Base-by-base conservation (phyloP, 2,888 invertebrate genomes). In the Xestia xanthographa region DNA sequence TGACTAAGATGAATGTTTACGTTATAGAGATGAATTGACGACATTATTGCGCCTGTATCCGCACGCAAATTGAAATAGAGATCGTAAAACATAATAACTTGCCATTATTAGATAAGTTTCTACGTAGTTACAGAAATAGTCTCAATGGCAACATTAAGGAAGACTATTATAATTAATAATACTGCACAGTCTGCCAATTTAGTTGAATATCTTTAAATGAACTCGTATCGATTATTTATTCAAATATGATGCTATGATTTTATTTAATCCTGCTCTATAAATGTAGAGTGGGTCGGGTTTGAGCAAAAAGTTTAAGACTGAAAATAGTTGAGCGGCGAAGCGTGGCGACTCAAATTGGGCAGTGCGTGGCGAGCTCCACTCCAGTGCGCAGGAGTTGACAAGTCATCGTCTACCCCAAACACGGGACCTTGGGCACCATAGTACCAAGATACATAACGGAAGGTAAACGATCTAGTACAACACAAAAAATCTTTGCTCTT, bases 321-420 rank as follows among this genome's bases (percentile, higher is more conserved):
- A 88, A 92, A 94, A 93, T 93, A 92, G 92, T 86, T 92, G 90
- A 82, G 78, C 92, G 90, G 85, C 90, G 90, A 89, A 94, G 89
- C 93, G 91, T 92, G 87, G 88, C 90, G 88, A 77, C 87, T 91
- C 92, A 91, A 93, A 92, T 93, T 90, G 91, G 87, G 84, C 86
- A 87, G 90, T 91, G 92, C 92, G 93, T 90, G 91, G 87, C 86
- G 66, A 86, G 92, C 90, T 92, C 85, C 93, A 94, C 91, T 93
- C 89, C 88, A 92, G 77, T 94, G 94, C 92, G 90, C 94, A 91
- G 85, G 90, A 90, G 92, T 90, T 90, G 92, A 82, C 88, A 82
- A 92, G 93, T 95, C 95, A 95, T 93, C 90, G 88, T 79, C 85
- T 88, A 85, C 86, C 82, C 84, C 79, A 70, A 77, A 60, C 77